A percentile compares a stretch with the other conserved stretches of the same genome.
phyloP scores from a whole-genome alignment of 2,797 vertebrate genomes.

The Peromyscus aztecus region DNA sequence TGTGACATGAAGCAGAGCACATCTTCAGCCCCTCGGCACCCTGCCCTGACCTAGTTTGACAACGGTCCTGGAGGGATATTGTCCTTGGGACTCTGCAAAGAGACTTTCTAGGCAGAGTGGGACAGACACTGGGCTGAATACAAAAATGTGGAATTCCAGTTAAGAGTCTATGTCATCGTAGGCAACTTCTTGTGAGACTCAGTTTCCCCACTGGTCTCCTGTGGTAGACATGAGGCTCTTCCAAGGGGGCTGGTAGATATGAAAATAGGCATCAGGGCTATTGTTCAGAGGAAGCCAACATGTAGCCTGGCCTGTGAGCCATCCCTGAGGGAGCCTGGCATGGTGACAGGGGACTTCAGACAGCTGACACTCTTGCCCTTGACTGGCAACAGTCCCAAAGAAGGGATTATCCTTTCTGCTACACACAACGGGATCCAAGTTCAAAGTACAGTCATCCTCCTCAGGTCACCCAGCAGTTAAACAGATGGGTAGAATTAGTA shows the following conservation, averaged over 20 bases:
- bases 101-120: neutral
- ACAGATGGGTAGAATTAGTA: neutral
- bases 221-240: fast-evolving
- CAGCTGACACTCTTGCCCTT: fast-evolving
- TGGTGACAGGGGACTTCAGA: fast-evolving
- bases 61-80: fast-evolving
- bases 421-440: neutral
- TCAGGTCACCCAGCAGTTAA: neutral
- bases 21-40: neutral
- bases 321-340: neutral
- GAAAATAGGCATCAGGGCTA: neutral
- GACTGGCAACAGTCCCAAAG: fast-evolving
- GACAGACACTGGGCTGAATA: fast-evolving
- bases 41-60: neutral
- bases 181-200: neutral
- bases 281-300: fast-evolving
- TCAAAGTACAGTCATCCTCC: fast-evolving
- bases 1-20: fast-evolving
- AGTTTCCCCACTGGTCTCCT: neutral
- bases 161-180: neutral
- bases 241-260: fast-evolving
- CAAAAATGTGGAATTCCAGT: neutral
- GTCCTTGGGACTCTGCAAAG: neutral
- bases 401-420: neutral
- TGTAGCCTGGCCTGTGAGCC: fast-evolving